These are phyloP conservation scores for Ennomos erosarius DNA, from an alignment of 2,888 invertebrate species.

Conservation along the genomic window DNA sequence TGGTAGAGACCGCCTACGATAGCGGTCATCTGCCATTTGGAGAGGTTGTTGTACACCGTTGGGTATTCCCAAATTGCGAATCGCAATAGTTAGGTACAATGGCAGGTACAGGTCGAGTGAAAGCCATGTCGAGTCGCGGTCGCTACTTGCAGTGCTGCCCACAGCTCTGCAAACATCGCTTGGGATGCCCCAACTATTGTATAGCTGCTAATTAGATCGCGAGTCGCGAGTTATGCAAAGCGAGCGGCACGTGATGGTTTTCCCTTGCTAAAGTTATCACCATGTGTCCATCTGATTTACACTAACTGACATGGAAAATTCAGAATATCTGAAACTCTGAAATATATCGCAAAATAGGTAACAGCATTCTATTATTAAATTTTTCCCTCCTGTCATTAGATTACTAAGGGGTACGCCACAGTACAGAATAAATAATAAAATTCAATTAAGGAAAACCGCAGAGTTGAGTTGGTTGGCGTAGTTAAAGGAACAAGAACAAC, in stretches of 20 bases:
- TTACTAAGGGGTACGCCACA: too few species aligned
- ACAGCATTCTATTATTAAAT: too few species aligned
- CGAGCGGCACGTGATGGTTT: constrained; percentile 43
- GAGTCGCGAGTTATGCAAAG: constrained; percentile 48
- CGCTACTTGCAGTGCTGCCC: background rate
- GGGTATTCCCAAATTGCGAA: constrained; percentile 70
- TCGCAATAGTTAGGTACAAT: constrained; percentile 32
- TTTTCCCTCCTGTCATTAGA: too few species aligned
- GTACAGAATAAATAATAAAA: background rate
- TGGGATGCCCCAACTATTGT: constrained; percentile 57
- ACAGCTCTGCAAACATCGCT: constrained; percentile 37
- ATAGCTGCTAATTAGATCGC: constrained; percentile 43
- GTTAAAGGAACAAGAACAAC: constrained; percentile 7
- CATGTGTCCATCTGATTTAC: too few species aligned
- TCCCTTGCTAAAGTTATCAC: constrained; percentile 36
- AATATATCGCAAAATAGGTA: background rate
- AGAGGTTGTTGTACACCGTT: constrained; percentile 49
- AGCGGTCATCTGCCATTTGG: constrained; percentile 38
- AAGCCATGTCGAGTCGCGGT: constrained; percentile 50
- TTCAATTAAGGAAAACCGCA: constrained; percentile 51
- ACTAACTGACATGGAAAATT: too few species aligned
- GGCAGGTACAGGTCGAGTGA: constrained; percentile 56
- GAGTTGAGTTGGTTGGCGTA: constrained; percentile 15
- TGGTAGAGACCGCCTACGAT: constrained; percentile 26
- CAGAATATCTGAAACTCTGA: too few species aligned